These are phyloP conservation scores for Chrosomus eos DNA, from an alignment of 2,797 vertebrate genomes.

Conservation along the genomic window DNA sequence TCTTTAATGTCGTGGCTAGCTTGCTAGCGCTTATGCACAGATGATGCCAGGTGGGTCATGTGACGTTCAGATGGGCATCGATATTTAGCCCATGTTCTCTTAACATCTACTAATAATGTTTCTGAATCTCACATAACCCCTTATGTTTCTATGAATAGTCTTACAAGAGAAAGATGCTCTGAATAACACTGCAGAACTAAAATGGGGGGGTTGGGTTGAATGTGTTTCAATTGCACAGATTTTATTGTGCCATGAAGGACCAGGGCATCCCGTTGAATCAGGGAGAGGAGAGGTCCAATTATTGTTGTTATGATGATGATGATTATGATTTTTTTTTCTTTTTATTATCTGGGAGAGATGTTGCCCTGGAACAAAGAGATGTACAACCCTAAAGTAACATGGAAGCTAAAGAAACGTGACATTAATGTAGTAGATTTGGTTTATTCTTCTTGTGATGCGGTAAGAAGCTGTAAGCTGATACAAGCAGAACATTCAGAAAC, in stretches of 20 bases:
- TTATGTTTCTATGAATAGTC: slow-evolving; percentile 59
- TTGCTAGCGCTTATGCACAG: slow-evolving; percentile 45
- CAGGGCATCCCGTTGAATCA: slow-evolving; percentile 48
- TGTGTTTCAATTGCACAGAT: slow-evolving; percentile 51
- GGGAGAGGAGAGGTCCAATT: slow-evolving; percentile 48
- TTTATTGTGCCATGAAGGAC: slow-evolving; percentile 53
- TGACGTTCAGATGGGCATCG: slow-evolving; percentile 5
- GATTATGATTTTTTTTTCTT: neutral
- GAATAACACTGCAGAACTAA: slow-evolving; percentile 39
- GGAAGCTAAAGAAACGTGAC: slow-evolving; percentile 46
- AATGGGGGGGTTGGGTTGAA: slow-evolving; percentile 49
- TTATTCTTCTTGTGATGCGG: slow-evolving; percentile 12
- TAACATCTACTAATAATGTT: slow-evolving; percentile 34
- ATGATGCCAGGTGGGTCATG: slow-evolving; percentile 17
- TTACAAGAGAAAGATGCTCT: slow-evolving; percentile 55
- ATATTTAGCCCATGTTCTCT: slow-evolving; percentile 16
- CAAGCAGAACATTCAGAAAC: slow-evolving; percentile 72
- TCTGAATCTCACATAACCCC: slow-evolving; percentile 25
- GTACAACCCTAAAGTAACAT: slow-evolving; percentile 42
- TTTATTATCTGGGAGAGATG: neutral
- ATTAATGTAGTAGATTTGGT: slow-evolving; percentile 25
- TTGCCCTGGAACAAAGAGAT: slow-evolving; percentile 22
- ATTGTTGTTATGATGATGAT: slow-evolving; percentile 33
- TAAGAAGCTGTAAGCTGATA: slow-evolving; percentile 58
- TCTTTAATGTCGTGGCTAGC: slow-evolving; percentile 52